Base-by-base conservation (phyloP, 1,140 invertebrate genomes). In the Drosophila novamexicana region DNA sequence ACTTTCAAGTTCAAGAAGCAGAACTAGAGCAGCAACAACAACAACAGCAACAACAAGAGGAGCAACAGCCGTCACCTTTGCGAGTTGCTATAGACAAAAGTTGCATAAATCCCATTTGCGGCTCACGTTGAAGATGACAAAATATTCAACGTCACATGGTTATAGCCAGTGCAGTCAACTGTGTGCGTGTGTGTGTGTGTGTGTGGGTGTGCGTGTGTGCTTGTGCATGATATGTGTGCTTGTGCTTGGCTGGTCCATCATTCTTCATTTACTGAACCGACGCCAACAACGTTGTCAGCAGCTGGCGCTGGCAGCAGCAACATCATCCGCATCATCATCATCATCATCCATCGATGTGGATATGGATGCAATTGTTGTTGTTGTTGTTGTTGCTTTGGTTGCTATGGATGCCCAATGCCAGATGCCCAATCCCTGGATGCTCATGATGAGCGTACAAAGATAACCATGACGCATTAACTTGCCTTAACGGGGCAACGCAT, bases 221-320 rank as follows among this genome's bases (percentile, higher is more conserved):
- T 37, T n/a, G 61, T 54, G 40, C 16, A 37, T 14, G 14, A 14
- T 14, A 14, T 14, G 63, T 52, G 44, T 66, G 69, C 22, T 42
- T 52, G 52, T 61, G 61, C 56, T 16, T 53, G 39, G 62, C 50
- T 70, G 69, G 75, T 84, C 75, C 84, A 89, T 89, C 84, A 89
- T 90, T 89, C 84, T 89, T 89, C 84, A 89, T 89, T 89, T 89
- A 84, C 74, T 89, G 84, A 77, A 73, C 80, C 85, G 64, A 89
- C 84, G 84, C 68, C 56, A 83, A 67, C 53, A 70, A 75, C 69
- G 72, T 69, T 82, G 82, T 88, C 82, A 86, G 83, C 83, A 88
- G 83, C 83, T 88, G 72, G 75, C 75, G 52, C 58, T 72, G 56
- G 70, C 74, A 62, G 44, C 63, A 65, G 18, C 61, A 37, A 44